Evolutionary conservation across 1,140 invertebrate genomes (phyloP), one percentile per base, ranked within the genome.

Genomic region (Drosophila rufa): DNA sequence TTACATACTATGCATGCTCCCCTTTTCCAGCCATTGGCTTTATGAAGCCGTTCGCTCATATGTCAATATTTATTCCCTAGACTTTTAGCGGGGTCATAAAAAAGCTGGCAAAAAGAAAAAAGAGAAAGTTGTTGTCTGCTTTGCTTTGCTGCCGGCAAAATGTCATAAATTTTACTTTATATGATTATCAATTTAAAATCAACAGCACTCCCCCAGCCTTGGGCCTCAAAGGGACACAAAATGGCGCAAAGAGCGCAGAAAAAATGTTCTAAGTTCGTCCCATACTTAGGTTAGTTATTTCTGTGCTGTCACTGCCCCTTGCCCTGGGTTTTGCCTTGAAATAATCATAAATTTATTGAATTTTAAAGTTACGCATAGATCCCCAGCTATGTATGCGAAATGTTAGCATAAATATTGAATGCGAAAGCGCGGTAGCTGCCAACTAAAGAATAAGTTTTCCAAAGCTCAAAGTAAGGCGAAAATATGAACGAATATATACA

Each of bases 321-420:
- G 27, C 61, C 65, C 47, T 55, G 50, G 55, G 25, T 46, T 46
- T 62, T 50, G 56, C 69, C 70, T 67, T 58, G 22, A 53, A 57
- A 90, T 82, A 85, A 90, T 89, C 85, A 91, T 90, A 89, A 82
- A 91, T 90, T 90, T 89, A 90, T 89, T 89, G 85, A 82, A 91
- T 90, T 89, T 90, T 90, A 79, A 85, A 89, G 71, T 74, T 66
- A 50, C 33, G 40, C 48, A 65, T 59, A 55, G 55, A 65, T 47
- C 55, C 65, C 58, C 51, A 80, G 55, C 68, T 36, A 48, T 59
- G 48, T 79, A 62, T 70, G 78, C 60, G 55, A 77, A 66, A 50
- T 64, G 61, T 42, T 38, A 27, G 43, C 66, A 68, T 87, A 78
- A 87, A 87, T 87, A 80, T 58, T 75, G 50, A 47, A 84, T 77